phyloP scores from a whole-genome alignment of 1,140 invertebrate species.

The Akabosia matsudoensis region DNA sequence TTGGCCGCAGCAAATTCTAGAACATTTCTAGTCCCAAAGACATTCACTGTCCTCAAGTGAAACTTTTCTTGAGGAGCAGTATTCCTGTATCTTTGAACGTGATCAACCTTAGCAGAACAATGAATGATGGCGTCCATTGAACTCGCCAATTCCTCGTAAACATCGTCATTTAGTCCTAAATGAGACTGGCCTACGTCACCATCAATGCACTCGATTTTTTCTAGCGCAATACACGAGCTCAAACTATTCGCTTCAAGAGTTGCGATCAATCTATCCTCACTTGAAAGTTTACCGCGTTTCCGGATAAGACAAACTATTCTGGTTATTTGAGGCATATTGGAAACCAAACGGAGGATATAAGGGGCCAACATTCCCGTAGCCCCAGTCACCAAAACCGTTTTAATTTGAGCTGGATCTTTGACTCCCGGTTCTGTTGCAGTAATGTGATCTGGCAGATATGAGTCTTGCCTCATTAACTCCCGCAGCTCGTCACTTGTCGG shows the following conservation, averaged over 20 bases:
- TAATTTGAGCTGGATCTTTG: conserved; percentile 12
- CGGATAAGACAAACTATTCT: neutral
- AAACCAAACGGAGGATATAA: neutral
- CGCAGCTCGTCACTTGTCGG: neutral
- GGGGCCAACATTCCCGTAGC: conserved; percentile 19
- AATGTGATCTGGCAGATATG: neutral
- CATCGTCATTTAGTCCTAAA: neutral
- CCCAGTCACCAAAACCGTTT: conserved; percentile 22
- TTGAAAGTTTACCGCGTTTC: neutral
- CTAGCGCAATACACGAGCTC: neutral
- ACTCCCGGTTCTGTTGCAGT: neutral
- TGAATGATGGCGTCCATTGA: conserved; percentile 26
- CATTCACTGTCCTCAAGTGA: conserved; percentile 19
- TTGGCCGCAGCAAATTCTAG: conserved; percentile 20
- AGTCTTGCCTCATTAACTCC: neutral
- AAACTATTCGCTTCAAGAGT: neutral
- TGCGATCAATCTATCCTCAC: neutral
- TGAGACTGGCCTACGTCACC: neutral
- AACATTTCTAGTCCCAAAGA: conserved; percentile 20
- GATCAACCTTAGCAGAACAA: conserved; percentile 9
- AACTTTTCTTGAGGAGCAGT: neutral
- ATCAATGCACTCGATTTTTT: neutral
- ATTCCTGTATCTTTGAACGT: conserved; percentile 20
- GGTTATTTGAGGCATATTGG: neutral
- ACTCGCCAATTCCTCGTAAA: neutral